phyloP scores from a whole-genome alignment of 1,140 invertebrate species.

The Goniozus legneri region DNA sequence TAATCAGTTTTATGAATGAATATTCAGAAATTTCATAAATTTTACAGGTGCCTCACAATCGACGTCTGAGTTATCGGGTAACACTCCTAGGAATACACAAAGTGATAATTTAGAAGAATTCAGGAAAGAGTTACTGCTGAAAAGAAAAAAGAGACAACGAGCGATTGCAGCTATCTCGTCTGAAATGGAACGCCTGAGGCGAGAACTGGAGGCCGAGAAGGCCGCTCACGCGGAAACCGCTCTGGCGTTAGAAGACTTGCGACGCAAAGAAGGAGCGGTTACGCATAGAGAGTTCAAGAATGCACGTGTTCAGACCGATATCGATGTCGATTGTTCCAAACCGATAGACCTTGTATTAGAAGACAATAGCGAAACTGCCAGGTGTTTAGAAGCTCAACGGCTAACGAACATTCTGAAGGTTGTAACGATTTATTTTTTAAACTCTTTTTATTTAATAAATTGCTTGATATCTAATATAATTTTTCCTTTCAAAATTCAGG shows the following conservation, averaged over 20 bases:
- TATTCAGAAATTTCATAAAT: no score
- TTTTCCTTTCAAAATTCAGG: no score
- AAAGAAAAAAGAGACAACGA: conserved; percentile 46
- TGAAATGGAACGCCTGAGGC: conserved; percentile 47
- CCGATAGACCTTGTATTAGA: no score
- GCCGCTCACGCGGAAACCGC: conserved; percentile 47
- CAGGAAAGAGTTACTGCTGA: conserved; percentile 45
- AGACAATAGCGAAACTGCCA: conserved; percentile 10
- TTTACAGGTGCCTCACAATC: no score
- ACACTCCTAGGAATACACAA: no score
- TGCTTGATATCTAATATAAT: neutral
- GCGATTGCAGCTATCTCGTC: conserved; percentile 50
- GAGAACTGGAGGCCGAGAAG: conserved; percentile 47
- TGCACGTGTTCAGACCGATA: conserved; percentile 15
- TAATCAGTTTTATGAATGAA: no score
- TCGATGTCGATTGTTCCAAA: conserved; percentile 10
- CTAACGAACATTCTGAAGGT: conserved; percentile 41
- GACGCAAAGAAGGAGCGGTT: no score
- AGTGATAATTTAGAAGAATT: conserved; percentile 38
- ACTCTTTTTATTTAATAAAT: neutral
- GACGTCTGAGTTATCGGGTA: no score
- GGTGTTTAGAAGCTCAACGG: conserved; percentile 29
- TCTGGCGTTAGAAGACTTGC: conserved; percentile 36
- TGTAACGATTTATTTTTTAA: neutral
- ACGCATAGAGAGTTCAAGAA: conserved; percentile 21